Conservation (phyloP, 2,113 vertebrate species). For the Tichodroma muraria region DNA sequence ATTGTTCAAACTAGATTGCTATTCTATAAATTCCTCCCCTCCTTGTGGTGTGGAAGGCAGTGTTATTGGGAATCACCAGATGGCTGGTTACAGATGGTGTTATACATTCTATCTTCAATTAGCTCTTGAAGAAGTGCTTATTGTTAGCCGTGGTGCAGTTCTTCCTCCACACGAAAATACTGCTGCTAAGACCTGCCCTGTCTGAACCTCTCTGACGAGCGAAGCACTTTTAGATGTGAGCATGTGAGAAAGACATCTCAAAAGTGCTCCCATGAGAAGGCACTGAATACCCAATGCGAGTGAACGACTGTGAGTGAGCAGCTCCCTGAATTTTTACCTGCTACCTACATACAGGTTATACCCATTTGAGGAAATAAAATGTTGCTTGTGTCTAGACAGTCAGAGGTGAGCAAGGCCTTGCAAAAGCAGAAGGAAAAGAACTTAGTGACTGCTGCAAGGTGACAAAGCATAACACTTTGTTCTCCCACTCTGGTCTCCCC, state of each 20-base stretch:
- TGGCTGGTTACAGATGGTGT: conserved; percentile 65
- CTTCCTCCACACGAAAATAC: conserved; percentile 12
- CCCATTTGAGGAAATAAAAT: background rate
- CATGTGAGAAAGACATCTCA: background rate
- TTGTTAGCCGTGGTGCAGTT: conserved; percentile 57
- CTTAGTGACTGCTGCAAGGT: background rate
- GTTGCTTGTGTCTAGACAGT: background rate
- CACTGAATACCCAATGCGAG: background rate
- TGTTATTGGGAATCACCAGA: conserved; percentile 64
- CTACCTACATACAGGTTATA: background rate
- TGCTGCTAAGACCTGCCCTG: background rate
- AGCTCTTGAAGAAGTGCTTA: conserved; percentile 66
- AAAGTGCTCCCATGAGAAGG: background rate
- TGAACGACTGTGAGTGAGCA: fast-evolving
- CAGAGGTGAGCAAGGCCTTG: background rate
- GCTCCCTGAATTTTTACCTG: background rate
- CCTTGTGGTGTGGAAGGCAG: conserved; percentile 55
- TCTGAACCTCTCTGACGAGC: background rate
- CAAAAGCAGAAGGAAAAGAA: background rate
- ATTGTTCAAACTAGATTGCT: conserved; percentile 54
- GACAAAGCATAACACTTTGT: background rate
- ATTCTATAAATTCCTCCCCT: conserved; percentile 62
- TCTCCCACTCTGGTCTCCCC: background rate
- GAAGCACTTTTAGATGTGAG: background rate
- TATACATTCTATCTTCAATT: conserved; percentile 67